phyloP scores from a whole-genome alignment of 2,797 vertebrate genomes.

The Falco biarmicus region DNA sequence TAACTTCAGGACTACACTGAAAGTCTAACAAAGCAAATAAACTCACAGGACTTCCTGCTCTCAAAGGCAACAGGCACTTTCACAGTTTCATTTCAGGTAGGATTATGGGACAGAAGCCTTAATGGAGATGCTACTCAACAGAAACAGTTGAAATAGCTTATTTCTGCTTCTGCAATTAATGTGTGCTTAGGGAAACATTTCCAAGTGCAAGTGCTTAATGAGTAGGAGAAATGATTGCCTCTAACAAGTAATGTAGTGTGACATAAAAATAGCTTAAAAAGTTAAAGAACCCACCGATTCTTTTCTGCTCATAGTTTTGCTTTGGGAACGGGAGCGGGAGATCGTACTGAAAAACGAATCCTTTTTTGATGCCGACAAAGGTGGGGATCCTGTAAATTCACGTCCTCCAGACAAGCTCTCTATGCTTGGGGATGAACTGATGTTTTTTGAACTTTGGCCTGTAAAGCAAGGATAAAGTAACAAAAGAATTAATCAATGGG shows the following conservation, averaged over 20 bases:
- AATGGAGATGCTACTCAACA: background rate
- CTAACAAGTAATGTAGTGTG: background rate
- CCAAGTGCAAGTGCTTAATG: background rate
- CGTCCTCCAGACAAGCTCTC: slow-evolving; percentile 90
- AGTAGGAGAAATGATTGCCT: background rate
- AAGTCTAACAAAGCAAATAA: background rate
- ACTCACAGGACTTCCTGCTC: background rate
- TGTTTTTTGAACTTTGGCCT: slow-evolving; percentile 88
- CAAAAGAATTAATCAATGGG: slow-evolving; percentile 5
- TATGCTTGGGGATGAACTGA: slow-evolving; percentile 92
- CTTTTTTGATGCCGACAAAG: slow-evolving; percentile 90
- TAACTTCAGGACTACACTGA: slow-evolving; percentile 4
- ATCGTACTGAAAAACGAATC: slow-evolving; percentile 95
- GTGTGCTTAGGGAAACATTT: background rate
- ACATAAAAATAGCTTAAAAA: background rate
- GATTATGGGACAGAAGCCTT: background rate
- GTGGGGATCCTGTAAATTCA: slow-evolving; percentile 90
- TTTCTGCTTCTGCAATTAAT: background rate
- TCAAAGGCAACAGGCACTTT: background rate
- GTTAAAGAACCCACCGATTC: slow-evolving; percentile 85
- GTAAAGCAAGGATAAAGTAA: slow-evolving; percentile 59
- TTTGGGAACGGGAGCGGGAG: slow-evolving; percentile 95
- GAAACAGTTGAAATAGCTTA: background rate
- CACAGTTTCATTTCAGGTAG: background rate
- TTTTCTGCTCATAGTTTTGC: slow-evolving; percentile 92